Conservation (phyloP, 1,140 invertebrate species). For the Drosophila repleta region DNA sequence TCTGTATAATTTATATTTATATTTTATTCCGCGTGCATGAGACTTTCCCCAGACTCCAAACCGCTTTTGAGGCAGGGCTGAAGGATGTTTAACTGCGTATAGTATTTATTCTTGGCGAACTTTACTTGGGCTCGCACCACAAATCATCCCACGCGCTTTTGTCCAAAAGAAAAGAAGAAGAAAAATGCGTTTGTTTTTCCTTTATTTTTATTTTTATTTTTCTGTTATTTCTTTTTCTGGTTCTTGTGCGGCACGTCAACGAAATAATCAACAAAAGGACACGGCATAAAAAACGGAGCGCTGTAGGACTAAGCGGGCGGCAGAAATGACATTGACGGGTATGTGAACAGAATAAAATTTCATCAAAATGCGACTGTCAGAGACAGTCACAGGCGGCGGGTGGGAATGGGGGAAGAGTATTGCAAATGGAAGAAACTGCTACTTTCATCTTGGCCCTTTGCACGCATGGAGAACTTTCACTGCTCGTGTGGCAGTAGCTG, state of each 20-base stretch:
- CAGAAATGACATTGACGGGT: slow-evolving; percentile 78
- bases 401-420: slow-evolving; percentile 57
- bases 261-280: slow-evolving; percentile 78
- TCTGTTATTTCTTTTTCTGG: slow-evolving; percentile 14
- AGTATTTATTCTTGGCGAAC: not conserved
- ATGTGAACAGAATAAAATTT: slow-evolving; percentile 81
- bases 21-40: too few species aligned
- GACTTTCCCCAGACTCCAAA: too few species aligned
- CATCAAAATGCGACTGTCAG: slow-evolving; percentile 73
- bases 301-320: slow-evolving; percentile 53
- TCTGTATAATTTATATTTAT: too few species aligned
- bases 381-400: slow-evolving; percentile 34
- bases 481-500: slow-evolving; percentile 29
- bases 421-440: slow-evolving; percentile 78
- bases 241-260: slow-evolving; percentile 62
- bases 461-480: slow-evolving; percentile 72
- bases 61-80: too few species aligned
- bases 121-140: not conserved
- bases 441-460: slow-evolving; percentile 73
- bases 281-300: slow-evolving; percentile 52
- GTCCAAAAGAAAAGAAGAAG: not conserved
- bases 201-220: not conserved
- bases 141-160: slow-evolving; percentile 2
- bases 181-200: not conserved
- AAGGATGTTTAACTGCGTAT: too few species aligned